Evolutionary conservation across 2,888 invertebrate genomes (phyloP).

Genomic region (Drosophila pseudotalamancana): DNA sequence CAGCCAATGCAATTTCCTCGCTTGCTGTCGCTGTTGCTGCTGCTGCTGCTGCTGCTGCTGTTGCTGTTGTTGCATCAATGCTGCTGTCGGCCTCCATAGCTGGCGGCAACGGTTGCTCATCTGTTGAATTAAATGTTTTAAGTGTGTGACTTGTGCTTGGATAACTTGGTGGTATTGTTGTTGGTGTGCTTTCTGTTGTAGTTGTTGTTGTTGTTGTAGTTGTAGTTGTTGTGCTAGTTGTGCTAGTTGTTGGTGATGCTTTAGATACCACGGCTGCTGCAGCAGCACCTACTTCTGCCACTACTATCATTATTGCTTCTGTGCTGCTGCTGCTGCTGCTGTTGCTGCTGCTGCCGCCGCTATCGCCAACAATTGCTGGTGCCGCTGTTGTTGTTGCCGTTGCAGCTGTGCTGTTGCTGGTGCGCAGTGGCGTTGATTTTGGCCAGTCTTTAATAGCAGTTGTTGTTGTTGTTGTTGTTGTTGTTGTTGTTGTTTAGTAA

Average conservation of each 20-base stretch:
- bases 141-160: slow-evolving; percentile 65
- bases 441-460: slow-evolving; percentile 74
- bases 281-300: slow-evolving; percentile 9
- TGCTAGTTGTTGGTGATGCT: slow-evolving; percentile 25
- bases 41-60: slow-evolving; percentile 14
- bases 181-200: slow-evolving; percentile 46
- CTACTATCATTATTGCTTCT: slow-evolving; percentile 16
- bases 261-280: slow-evolving; percentile 11
- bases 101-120: slow-evolving; percentile 60
- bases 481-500: slow-evolving; percentile 51
- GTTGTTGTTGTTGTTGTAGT: slow-evolving; percentile 39
- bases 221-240: slow-evolving; percentile 41
- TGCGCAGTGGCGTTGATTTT: slow-evolving; percentile 68
- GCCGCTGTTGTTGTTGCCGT: slow-evolving; percentile 26
- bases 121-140: slow-evolving; percentile 80
- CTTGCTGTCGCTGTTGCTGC: slow-evolving; percentile 22
- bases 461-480: slow-evolving; percentile 27
- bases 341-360: slow-evolving; percentile 24
- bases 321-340: slow-evolving; percentile 11
- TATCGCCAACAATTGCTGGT: slow-evolving; percentile 23
- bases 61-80: slow-evolving; percentile 24
- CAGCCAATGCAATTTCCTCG: slow-evolving; percentile 6
- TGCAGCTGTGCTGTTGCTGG: slow-evolving; percentile 36
- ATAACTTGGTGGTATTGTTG: slow-evolving; percentile 39
- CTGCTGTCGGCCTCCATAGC: slow-evolving; percentile 16